These are phyloP conservation scores for Megaceryle torquata DNA, from an alignment of 2,113 vertebrate species.

Conservation along the genomic window DNA sequence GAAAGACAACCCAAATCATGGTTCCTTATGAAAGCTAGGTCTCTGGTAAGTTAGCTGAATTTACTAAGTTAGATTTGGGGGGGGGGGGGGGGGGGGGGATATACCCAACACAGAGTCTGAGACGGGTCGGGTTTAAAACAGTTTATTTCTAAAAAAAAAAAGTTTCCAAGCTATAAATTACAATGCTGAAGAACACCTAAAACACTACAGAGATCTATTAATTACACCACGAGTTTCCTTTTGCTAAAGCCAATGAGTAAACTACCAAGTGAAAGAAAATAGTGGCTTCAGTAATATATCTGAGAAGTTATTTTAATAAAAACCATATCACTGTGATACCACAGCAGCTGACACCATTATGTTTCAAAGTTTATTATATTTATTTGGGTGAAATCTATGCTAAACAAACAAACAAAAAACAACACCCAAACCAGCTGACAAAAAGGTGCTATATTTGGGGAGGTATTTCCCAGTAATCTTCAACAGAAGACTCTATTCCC, in stretches of 20 bases:
- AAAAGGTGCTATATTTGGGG: background rate
- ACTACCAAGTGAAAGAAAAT: background rate
- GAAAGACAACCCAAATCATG: background rate
- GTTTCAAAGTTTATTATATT: background rate
- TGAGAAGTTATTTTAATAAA: background rate
- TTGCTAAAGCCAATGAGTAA: background rate
- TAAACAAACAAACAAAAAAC: background rate
- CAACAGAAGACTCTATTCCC: background rate
- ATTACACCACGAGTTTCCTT: background rate
- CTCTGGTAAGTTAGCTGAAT: background rate
- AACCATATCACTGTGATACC: background rate
- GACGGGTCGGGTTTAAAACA: background rate
- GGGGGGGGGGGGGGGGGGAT: accelerated
- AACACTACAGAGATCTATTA: background rate
- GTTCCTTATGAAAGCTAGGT: background rate
- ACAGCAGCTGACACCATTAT: background rate
- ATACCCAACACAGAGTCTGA: background rate
- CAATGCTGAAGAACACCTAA: background rate
- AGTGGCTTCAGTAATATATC: background rate
- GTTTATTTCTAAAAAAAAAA: background rate
- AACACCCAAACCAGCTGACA: background rate
- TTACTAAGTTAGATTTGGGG: background rate
- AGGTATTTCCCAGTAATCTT: background rate
- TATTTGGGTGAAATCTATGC: background rate
- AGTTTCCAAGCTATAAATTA: background rate